These are phyloP conservation scores for Amorpha juglandis DNA, from an alignment of 2,888 invertebrate species.

Conservation along the genomic window DNA sequence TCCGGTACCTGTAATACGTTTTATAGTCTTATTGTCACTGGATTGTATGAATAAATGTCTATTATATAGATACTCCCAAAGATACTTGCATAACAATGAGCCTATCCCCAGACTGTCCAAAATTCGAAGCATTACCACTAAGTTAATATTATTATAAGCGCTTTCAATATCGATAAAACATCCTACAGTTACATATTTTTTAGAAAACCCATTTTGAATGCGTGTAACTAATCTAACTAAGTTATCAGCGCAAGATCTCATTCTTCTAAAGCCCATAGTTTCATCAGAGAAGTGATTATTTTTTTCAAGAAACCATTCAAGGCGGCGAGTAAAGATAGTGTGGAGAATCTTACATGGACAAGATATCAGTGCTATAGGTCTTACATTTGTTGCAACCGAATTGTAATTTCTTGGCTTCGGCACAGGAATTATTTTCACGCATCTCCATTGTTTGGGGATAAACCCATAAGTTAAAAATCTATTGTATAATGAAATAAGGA, in stretches of 20 bases:
- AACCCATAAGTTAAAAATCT: slow-evolving; percentile 26
- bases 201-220: slow-evolving; percentile 35
- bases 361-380: slow-evolving; percentile 36
- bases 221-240: slow-evolving; percentile 28
- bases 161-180: slow-evolving; percentile 44
- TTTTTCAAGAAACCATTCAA: slow-evolving; percentile 29
- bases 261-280: slow-evolving; percentile 33
- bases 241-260: slow-evolving; percentile 31
- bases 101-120: slow-evolving; percentile 38
- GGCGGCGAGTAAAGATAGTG: slow-evolving; percentile 29
- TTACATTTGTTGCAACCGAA: slow-evolving; percentile 34
- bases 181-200: slow-evolving; percentile 31
- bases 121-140: slow-evolving; percentile 26
- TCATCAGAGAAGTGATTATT: slow-evolving; percentile 3
- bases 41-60: slow-evolving; percentile 33
- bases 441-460: slow-evolving; percentile 39
- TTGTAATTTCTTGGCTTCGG: too few relatives aligned
- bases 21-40: neutral
- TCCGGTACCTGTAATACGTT: slow-evolving; percentile 35
- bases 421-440: slow-evolving; percentile 31
- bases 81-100: slow-evolving; percentile 35
- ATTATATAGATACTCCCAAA: slow-evolving; percentile 35
- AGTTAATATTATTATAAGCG: slow-evolving; percentile 41
- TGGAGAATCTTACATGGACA: slow-evolving; percentile 36
- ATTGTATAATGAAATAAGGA: slow-evolving; percentile 29